Base-by-base conservation (phyloP, 2,888 invertebrate genomes). In the Allacma fusca region DNA sequence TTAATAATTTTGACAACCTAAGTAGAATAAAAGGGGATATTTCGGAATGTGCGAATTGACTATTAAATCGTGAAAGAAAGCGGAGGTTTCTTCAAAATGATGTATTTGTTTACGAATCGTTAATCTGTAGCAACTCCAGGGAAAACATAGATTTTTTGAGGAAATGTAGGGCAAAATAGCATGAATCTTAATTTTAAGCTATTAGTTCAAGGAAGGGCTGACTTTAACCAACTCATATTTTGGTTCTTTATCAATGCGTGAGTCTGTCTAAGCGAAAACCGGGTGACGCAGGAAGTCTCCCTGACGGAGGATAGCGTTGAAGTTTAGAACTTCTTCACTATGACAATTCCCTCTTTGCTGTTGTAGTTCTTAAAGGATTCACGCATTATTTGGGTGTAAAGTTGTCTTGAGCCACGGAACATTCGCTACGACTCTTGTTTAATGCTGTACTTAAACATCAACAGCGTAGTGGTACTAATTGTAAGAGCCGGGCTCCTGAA, bases 361-460 rank as follows among this genome's bases (percentile, higher is more conserved):
- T 26, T 26, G 50, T 65, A 24, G 26, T 65, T 28, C 29, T 65
- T 24, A 28, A 19, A 13, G 40, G 0, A 26, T 50, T 70, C 26
- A 70, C 70, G 70, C 70, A 70, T 44, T 24, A 50, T 70, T 70
- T 70, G 44, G 50, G 50, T 70, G 70, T 50, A 70, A 70, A 70
- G 28, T 44, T 26, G 26, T 70, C n/a, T 69, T 43, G 43, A 16
- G 69, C 43, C 21, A 43, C 69, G 69, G 69, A 50, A 70, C 70
- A 70, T 70, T 70, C 50, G 50, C 44, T 70, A 44, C 44, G 43
- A 43, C 1, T 43, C 44, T 44, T 50, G 50, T 70, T 70, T 70
- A 70, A 70, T 70, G 70, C 70, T 50, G 28, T 24, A 70, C 70
- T 70, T 70, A 50, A 70, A 70, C 23, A 24, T 69, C 43, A 69